Percentiles rank a stretch among this genome's conserved stretches.
Evolutionary conservation across 2,888 invertebrate species (phyloP).

Genomic region (Meteorus cinctellus): DNA sequence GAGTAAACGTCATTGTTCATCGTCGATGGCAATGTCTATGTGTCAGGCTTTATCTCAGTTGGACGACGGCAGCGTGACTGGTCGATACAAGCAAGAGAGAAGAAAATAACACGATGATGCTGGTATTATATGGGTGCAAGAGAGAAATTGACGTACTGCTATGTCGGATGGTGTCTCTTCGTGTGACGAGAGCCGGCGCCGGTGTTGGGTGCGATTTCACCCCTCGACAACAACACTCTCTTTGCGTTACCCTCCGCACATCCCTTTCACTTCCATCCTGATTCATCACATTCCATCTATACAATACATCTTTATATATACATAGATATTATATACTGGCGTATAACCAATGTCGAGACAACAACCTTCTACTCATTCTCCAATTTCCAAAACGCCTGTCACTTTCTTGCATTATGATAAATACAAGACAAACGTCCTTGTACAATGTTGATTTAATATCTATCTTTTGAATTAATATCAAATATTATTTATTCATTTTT

Average conservation of each 20-base stretch:
- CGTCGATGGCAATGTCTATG: constrained; percentile 28
- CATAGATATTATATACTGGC: not conserved
- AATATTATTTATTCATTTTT: constrained; percentile 6
- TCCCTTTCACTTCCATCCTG: constrained; percentile 19
- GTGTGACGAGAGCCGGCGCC: constrained; percentile 49
- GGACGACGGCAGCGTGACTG: constrained; percentile 59
- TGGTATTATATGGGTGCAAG: constrained; percentile 35
- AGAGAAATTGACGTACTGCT: constrained; percentile 19
- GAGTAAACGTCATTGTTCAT: constrained; percentile 39
- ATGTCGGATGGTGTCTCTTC: constrained; percentile 51
- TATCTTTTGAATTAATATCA: not conserved
- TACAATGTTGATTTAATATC: not conserved
- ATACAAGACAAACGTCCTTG: constrained; percentile 1
- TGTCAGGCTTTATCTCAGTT: constrained; percentile 62
- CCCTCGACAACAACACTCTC: constrained; percentile 19
- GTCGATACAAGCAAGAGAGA: constrained; percentile 52
- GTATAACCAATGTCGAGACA: not conserved
- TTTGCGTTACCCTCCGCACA: constrained; percentile 15
- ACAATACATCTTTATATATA: not conserved
- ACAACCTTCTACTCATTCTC: not conserved
- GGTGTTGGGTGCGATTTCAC: constrained; percentile 34
- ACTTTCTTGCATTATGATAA: constrained; percentile 22
- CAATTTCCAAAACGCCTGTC: constrained; percentile 9
- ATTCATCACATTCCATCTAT: constrained; percentile 8
- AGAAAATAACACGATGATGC: constrained; percentile 27